Evolutionary conservation across 2,888 invertebrate genomes (phyloP), one percentile per base, ranked within the genome.

Genomic region (Clunio marinus): DNA sequence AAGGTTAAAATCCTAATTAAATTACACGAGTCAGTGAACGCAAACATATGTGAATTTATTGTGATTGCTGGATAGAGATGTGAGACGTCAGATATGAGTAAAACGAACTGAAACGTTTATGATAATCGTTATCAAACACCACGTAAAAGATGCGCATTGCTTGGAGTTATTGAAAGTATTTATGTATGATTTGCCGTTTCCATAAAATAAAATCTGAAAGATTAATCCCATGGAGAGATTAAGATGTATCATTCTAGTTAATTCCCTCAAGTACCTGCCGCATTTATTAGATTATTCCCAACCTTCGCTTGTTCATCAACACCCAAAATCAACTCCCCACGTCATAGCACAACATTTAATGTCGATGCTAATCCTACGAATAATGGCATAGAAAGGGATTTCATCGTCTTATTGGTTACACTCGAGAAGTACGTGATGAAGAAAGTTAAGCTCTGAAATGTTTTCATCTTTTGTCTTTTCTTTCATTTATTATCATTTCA

Each of bases 191-290:
- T 20, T 51, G 51, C 17, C 20, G 51, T 51, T 51, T 51, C 7
- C 51, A 22, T 51, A 2, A 7, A 20, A 63, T 46, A 37, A 63
- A 63, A 63, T 63, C 45, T 63, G 63, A 63, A 63, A 46, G 37
- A 63, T 45, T 63, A 63, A 63, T 63, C 41, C 63, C 15, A 15
- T 4, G 2, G 63, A 63, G 46, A 63, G 63, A 63, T 63, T 63
- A 63, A 63, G 63, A 63, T 63, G 63, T 63, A 63, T 63, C 63
- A 46, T 63, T 27, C 27, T 27, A 63, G 37, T 63, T 63, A 46
- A 63, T 63, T 63, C 63, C 63, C 62, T 27, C 63, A 63, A 63
- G 63, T 63, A 63, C 63, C 63, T 63, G 45, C 46, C 37, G 25
- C 15, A 20, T 13, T 63, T 63, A 63, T 63, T 63, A 63, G 63